Conservation (phyloP, 2,888 invertebrate genomes). For the Unio pictorum region DNA sequence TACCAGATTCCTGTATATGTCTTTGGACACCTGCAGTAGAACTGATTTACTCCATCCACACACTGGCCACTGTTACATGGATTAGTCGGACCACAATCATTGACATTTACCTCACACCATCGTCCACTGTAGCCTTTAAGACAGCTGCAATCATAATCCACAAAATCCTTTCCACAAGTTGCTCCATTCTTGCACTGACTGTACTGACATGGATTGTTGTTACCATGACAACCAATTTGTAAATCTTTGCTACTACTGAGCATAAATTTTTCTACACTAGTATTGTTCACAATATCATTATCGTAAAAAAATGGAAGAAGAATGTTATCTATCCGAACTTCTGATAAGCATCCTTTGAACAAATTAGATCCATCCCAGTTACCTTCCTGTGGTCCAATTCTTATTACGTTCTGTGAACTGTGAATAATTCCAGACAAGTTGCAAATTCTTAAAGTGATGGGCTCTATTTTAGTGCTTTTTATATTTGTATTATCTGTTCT, state of each 20-base stretch:
- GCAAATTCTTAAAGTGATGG: not conserved
- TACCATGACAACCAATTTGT: constrained; percentile 25
- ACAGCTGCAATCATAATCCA: constrained; percentile 63
- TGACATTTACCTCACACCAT: constrained; percentile 75
- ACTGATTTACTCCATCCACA: constrained; percentile 44
- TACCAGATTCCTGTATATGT: constrained; percentile 58
- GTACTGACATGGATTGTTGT: constrained; percentile 15
- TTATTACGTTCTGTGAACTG: constrained; percentile 3
- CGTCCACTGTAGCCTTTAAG: constrained; percentile 50
- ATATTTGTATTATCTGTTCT: too few relatives aligned
- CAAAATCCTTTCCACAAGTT: constrained; percentile 67
- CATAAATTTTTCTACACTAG: constrained; percentile 41
- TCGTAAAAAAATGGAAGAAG: constrained; percentile 89
- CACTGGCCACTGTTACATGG: constrained; percentile 73
- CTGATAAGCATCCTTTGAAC: constrained; percentile 88
- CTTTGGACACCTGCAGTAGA: constrained; percentile 52
- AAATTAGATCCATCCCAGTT: constrained; percentile 11
- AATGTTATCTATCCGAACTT: constrained; percentile 86
- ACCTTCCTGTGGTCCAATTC: constrained; percentile 8
- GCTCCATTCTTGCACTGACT: constrained; percentile 80
- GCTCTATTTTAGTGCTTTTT: constrained; percentile 8
- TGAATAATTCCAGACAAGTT: constrained; percentile 15
- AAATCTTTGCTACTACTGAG: constrained; percentile 11
- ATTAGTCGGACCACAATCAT: constrained; percentile 82
- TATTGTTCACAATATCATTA: constrained; percentile 43